A percentile compares a stretch with the other conserved stretches of the same genome.
phyloP scores from a whole-genome alignment of 2,888 invertebrate genomes.

The Drosophila conformis region DNA sequence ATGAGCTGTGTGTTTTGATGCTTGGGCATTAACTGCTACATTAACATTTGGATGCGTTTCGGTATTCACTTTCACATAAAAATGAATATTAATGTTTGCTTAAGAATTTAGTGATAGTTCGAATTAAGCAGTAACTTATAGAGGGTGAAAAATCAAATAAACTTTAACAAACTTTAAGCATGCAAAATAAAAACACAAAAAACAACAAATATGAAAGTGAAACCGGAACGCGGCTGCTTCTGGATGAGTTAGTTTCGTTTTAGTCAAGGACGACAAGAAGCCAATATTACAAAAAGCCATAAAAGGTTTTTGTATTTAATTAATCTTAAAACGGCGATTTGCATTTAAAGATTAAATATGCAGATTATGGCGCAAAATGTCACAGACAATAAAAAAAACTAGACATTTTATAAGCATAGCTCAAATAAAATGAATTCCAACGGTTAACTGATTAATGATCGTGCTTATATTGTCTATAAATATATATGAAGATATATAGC shows the following conservation, averaged over 20 bases:
- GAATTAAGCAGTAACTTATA: neutral
- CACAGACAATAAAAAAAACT: neutral
- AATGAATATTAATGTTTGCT: neutral
- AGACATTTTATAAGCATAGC: neutral
- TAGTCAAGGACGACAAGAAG: neutral
- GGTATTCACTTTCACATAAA: conserved; percentile 22
- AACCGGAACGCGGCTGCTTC: conserved; percentile 33
- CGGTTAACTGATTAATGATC: neutral
- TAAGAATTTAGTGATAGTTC: neutral
- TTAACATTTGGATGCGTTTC: conserved; percentile 4
- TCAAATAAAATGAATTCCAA: neutral
- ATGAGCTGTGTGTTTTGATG: conserved; percentile 27
- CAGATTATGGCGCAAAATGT: neutral
- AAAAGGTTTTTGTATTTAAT: conserved; percentile 7
- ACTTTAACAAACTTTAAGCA: neutral
- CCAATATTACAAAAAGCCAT: neutral
- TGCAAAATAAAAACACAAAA: conserved; percentile 6
- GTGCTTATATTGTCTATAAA: neutral
- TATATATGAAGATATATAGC: neutral
- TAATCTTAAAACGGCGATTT: conserved; percentile 2
- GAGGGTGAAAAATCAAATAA: neutral
- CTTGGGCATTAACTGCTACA: conserved; percentile 17
- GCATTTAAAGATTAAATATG: conserved; percentile 4
- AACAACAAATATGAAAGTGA: conserved; percentile 26
- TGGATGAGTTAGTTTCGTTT: neutral